A percentile compares a stretch with the other conserved stretches of the same genome.
Evolutionary conservation across 2,888 invertebrate species (phyloP).

Genomic region (Xestobium rufovillosum): DNA sequence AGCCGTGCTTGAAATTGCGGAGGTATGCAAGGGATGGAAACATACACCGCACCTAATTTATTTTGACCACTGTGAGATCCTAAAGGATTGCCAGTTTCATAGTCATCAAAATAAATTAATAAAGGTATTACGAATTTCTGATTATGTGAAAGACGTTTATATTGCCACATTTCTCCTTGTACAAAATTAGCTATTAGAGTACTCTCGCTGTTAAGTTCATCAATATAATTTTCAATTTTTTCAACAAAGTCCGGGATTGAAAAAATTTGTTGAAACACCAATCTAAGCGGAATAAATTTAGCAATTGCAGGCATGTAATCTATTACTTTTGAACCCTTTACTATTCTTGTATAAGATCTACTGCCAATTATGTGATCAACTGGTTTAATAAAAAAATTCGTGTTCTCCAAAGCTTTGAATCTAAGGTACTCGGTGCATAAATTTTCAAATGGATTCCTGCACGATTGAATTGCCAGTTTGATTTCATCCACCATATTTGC

Average conservation of each 20-base stretch:
- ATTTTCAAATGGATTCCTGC: no score
- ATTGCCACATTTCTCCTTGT: constrained; percentile 16
- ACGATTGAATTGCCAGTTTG: no score
- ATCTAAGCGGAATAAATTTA: constrained; percentile 7
- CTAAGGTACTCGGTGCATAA: no score
- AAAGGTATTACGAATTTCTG: constrained; percentile 19
- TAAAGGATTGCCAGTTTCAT: constrained; percentile 27
- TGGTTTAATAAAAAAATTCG: no score
- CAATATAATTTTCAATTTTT: constrained; percentile 4
- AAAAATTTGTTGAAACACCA: constrained; percentile 6
- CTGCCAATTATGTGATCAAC: no score
- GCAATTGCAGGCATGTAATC: no score
- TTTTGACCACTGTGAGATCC: constrained; percentile 26
- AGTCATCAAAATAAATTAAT: constrained; percentile 27
- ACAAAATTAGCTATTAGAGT: constrained; percentile 10
- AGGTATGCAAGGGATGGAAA: constrained; percentile 22
- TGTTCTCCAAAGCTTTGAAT: no score
- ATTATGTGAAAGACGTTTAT: no score
- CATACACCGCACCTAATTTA: constrained; percentile 28
- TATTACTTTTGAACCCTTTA: no score
- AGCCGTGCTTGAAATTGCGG: constrained; percentile 20
- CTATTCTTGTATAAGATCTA: no score
- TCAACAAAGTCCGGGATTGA: neutral
- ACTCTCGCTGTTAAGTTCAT: neutral
- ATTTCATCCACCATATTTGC: no score